Evolutionary conservation across 2,113 vertebrate species (phyloP).

Genomic region (Morone saxatilis): DNA sequence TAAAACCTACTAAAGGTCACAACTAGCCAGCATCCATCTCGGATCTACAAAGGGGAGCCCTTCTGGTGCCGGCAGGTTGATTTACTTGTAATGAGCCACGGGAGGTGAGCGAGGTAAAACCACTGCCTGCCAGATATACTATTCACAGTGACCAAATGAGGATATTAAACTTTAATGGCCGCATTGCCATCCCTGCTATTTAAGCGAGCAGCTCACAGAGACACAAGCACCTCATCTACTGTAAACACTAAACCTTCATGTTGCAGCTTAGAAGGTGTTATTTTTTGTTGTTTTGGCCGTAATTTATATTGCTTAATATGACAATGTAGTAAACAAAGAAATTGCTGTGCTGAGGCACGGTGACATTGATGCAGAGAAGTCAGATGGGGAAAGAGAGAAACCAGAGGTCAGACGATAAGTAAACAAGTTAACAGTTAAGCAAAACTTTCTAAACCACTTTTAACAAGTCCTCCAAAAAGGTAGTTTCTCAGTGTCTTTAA

Average conservation of each 20-base stretch:
- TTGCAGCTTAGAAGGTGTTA: neutral
- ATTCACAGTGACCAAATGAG: conserved; percentile 64
- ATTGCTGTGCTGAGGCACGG: neutral
- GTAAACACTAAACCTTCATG: conserved; percentile 28
- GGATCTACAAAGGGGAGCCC: conserved; percentile 37
- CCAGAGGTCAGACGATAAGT: neutral
- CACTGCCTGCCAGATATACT: conserved; percentile 45
- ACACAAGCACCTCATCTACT: conserved; percentile 2
- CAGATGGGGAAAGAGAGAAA: neutral
- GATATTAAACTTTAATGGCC: conserved; percentile 67
- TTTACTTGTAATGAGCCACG: conserved; percentile 59
- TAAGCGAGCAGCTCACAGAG: conserved; percentile 24
- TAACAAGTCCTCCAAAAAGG: neutral
- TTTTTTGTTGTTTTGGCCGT: neutral
- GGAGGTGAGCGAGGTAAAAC: conserved; percentile 43
- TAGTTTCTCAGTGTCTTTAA: neutral
- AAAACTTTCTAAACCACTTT: neutral
- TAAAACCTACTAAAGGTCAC: conserved; percentile 59
- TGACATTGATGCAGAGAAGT: neutral
- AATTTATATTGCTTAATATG: neutral
- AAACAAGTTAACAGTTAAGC: neutral
- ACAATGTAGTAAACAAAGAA: neutral
- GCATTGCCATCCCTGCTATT: conserved; percentile 30
- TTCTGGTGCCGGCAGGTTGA: conserved; percentile 48
- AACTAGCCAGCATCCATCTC: conserved; percentile 41